A percentile compares a stretch with the other conserved stretches of the same genome.
Evolutionary conservation across 2,113 vertebrate genomes (phyloP).

Genomic region (Ramphastos sulfuratus): DNA sequence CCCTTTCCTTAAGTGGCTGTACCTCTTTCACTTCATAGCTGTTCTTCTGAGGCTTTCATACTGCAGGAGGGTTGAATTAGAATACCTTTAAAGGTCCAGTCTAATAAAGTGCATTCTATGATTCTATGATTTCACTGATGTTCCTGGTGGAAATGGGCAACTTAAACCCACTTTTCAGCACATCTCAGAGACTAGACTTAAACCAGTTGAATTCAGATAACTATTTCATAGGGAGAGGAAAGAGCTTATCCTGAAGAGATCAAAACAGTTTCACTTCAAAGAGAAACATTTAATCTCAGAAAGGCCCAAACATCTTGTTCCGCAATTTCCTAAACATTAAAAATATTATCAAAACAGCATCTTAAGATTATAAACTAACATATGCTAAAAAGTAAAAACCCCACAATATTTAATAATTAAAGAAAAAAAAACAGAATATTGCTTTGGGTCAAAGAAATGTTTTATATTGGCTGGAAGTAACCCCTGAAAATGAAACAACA

Average conservation of each 20-base stretch:
- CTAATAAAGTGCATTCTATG: too few species aligned
- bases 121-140: neutral
- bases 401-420: neutral
- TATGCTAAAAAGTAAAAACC: slow-evolving; percentile 44
- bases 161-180: neutral
- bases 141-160: neutral
- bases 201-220: neutral
- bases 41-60: neutral
- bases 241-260: neutral
- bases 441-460: slow-evolving; percentile 22
- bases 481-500: neutral
- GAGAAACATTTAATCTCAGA: neutral
- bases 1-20: neutral
- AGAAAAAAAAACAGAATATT: slow-evolving; percentile 7
- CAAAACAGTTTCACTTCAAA: slow-evolving; percentile 47
- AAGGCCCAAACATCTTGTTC: slow-evolving; percentile 23
- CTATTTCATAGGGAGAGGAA: neutral
- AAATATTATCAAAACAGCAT: slow-evolving; percentile 3
- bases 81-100: too few species aligned
- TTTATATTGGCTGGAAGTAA: neutral
- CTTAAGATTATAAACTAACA: slow-evolving; percentile 7
- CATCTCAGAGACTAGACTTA: neutral
- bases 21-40: neutral
- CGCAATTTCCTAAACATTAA: neutral
- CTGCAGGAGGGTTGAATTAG: too few species aligned